phyloP scores from a whole-genome alignment of 2,888 invertebrate genomes.

The Phengaris arion region DNA sequence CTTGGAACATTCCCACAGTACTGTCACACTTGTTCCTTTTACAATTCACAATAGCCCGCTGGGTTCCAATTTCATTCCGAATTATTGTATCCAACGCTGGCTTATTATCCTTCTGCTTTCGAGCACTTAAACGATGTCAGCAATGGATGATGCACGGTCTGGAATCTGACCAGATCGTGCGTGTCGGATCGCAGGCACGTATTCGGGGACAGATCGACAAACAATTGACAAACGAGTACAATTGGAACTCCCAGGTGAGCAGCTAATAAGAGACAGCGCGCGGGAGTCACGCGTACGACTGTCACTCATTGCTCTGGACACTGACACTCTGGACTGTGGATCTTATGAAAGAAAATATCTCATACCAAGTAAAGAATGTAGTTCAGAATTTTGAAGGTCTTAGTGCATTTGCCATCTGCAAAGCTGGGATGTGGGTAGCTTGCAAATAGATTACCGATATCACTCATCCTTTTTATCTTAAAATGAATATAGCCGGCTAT shows the following conservation, averaged over 20 bases:
- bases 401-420: no score
- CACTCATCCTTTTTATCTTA: neutral
- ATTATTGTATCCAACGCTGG: neutral
- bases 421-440: no score
- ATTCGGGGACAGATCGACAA: conserved; percentile 16
- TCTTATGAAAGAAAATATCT: neutral
- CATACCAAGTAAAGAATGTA: conserved; percentile 1
- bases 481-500: no score
- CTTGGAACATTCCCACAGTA: conserved; percentile 17
- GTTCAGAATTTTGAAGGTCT: neutral
- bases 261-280: neutral
- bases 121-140: no score
- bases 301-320: neutral
- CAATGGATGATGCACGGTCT: neutral
- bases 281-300: neutral
- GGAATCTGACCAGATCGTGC: conserved; percentile 14
- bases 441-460: neutral
- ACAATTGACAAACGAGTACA: neutral
- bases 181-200: conserved; percentile 23
- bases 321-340: neutral
- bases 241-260: conserved; percentile 20
- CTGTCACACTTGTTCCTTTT: conserved; percentile 22
- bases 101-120: neutral
- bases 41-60: conserved; percentile 20
- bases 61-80: conserved; percentile 21